phyloP scores from a whole-genome alignment of 2,113 vertebrate species.

The Mormyrus lacerda region DNA sequence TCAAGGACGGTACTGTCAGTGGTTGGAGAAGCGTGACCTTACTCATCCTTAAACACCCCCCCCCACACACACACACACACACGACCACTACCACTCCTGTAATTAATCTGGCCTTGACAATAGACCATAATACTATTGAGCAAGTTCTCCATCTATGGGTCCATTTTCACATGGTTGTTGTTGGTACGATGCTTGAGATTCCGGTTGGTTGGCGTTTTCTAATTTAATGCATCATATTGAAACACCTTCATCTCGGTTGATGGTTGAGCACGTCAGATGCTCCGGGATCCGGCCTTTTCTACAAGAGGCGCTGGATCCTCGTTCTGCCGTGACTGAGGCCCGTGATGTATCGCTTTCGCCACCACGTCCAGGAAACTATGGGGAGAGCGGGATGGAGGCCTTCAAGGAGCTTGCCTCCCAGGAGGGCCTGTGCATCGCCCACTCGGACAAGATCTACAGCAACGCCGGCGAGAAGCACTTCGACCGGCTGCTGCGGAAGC shows the following conservation, averaged over 20 bases:
- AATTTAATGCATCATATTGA: neutral
- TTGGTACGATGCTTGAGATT: neutral
- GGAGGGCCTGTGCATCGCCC: slow-evolving; percentile 89
- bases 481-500: slow-evolving; percentile 87
- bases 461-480: slow-evolving; percentile 94
- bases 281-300: neutral
- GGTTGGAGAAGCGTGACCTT: neutral
- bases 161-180: neutral
- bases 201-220: neutral
- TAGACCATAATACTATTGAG: neutral
- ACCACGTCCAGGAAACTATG: slow-evolving; percentile 78
- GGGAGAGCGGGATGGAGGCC: slow-evolving; percentile 96
- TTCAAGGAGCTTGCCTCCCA: slow-evolving; percentile 93
- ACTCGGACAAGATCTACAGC: slow-evolving; percentile 98
- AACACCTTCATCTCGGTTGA: neutral
- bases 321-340: neutral
- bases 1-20: neutral
- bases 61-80: too few species aligned
- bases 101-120: neutral
- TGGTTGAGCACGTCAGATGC: neutral
- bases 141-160: neutral
- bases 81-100: neutral
- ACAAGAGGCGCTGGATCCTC: neutral
- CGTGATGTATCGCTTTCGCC: neutral
- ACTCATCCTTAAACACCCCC: neutral